Evolutionary conservation across 2,797 vertebrate genomes (phyloP).

Genomic region (Stomatorhinus walkeri): DNA sequence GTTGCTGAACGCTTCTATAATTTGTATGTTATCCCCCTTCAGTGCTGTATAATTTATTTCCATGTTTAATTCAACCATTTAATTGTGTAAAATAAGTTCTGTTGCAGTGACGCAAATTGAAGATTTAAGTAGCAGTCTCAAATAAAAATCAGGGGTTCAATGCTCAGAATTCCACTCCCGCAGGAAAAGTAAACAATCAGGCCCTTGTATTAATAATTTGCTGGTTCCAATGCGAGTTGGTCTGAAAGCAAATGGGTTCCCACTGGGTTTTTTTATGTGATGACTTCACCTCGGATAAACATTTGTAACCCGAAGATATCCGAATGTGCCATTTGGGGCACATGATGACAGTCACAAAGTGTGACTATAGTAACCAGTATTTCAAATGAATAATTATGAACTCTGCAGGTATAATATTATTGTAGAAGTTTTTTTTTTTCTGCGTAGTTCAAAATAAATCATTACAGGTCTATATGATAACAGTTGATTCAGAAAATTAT

Average conservation of each 20-base stretch:
- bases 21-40: neutral
- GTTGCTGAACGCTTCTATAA: neutral
- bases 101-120: conserved; percentile 18
- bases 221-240: neutral
- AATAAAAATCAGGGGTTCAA: conserved; percentile 12
- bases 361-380: neutral
- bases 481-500: neutral
- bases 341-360: neutral
- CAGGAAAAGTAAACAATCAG: neutral
- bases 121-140: neutral
- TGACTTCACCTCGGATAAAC: neutral
- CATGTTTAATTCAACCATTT: conserved; percentile 9
- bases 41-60: neutral
- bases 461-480: neutral
- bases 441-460: neutral
- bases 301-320: conserved; percentile 9
- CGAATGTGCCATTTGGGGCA: neutral
- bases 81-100: neutral
- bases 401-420: neutral
- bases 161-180: neutral
- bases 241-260: neutral
- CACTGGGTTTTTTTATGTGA: neutral
- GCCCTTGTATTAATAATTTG: conserved; percentile 18
- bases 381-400: neutral
- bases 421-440: neutral